These are phyloP conservation scores for Falco biarmicus DNA, from an alignment of 2,797 vertebrate genomes.

Conservation along the genomic window DNA sequence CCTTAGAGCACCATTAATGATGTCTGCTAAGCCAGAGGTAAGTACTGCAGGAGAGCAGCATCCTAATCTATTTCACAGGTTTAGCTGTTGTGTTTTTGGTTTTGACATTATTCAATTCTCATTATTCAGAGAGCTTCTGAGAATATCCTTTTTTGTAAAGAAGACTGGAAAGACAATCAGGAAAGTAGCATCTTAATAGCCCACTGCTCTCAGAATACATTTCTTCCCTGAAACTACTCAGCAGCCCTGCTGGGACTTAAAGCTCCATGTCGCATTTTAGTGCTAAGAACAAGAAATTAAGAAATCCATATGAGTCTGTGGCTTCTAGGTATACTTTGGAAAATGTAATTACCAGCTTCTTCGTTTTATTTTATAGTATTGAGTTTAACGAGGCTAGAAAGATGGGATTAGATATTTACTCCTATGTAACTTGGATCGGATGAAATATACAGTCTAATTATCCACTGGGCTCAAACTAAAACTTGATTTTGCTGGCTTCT, in stretches of 20 bases:
- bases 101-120: constrained; percentile 22
- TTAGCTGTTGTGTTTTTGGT: neutral
- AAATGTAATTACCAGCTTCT: constrained; percentile 20
- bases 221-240: neutral
- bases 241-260: neutral
- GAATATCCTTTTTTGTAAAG: constrained; percentile 2
- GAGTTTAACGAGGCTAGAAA: constrained; percentile 11
- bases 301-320: constrained; percentile 10
- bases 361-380: constrained; percentile 39
- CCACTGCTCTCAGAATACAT: constrained; percentile 23
- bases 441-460: constrained; percentile 18
- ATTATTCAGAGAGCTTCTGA: neutral
- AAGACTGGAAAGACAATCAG: neutral
- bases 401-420: constrained; percentile 34
- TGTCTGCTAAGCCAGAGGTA: neutral
- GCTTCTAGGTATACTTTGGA: constrained; percentile 20
- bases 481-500: neutral
- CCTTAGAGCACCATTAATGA: neutral
- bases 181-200: constrained; percentile 28
- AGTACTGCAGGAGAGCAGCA: neutral
- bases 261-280: constrained; percentile 23
- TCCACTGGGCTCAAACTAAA: neutral
- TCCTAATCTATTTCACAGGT: neutral
- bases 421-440: neutral
- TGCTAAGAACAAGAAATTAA: constrained; percentile 32